Percentiles rank a stretch among this genome's conserved stretches.
phyloP scores from a whole-genome alignment of 1,140 invertebrate species.

The Tenebrio molitor region DNA sequence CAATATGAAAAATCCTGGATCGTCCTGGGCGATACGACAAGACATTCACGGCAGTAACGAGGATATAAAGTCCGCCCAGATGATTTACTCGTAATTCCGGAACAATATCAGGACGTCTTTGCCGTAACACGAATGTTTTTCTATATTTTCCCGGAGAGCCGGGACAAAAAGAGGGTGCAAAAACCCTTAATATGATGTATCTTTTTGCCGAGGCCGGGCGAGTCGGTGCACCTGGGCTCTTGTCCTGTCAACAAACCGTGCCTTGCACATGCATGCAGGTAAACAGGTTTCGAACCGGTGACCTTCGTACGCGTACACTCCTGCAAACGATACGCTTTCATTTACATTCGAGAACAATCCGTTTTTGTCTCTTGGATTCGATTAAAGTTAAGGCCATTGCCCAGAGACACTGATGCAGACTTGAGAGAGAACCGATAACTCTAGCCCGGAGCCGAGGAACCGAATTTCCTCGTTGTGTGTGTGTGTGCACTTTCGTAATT shows the following conservation, averaged over 20 bases:
- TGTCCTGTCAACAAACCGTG: slow-evolving; percentile 35
- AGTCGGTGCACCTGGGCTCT: slow-evolving; percentile 24
- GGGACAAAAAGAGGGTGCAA: slow-evolving; percentile 10
- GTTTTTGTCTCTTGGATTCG: slow-evolving; percentile 56
- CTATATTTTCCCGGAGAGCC: slow-evolving; percentile 6
- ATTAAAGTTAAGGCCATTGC: slow-evolving; percentile 56
- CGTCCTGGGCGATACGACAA: slow-evolving; percentile 43
- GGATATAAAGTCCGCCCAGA: slow-evolving; percentile 50
- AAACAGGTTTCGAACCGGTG: slow-evolving; percentile 53
- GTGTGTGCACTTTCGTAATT: slow-evolving; percentile 37
- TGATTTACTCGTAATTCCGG: slow-evolving; percentile 49
- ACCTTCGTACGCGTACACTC: slow-evolving; percentile 52
- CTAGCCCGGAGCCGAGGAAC: slow-evolving; percentile 28
- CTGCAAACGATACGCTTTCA: slow-evolving; percentile 52
- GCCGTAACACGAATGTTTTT: slow-evolving; percentile 10
- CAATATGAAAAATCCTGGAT: slow-evolving; percentile 31
- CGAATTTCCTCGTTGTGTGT: slow-evolving; percentile 30
- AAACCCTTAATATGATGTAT: slow-evolving; percentile 26
- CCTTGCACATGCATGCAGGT: slow-evolving; percentile 33
- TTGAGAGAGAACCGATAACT: slow-evolving; percentile 42
- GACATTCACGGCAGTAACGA: slow-evolving; percentile 48
- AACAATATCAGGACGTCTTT: slow-evolving; percentile 29
- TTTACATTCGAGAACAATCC: slow-evolving; percentile 55
- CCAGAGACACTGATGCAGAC: slow-evolving; percentile 49
- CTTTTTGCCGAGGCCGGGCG: neutral